Percentiles rank a stretch among this genome's conserved stretches.
phyloP scores from a whole-genome alignment of 2,113 vertebrate species.

The Ameiurus melas region DNA sequence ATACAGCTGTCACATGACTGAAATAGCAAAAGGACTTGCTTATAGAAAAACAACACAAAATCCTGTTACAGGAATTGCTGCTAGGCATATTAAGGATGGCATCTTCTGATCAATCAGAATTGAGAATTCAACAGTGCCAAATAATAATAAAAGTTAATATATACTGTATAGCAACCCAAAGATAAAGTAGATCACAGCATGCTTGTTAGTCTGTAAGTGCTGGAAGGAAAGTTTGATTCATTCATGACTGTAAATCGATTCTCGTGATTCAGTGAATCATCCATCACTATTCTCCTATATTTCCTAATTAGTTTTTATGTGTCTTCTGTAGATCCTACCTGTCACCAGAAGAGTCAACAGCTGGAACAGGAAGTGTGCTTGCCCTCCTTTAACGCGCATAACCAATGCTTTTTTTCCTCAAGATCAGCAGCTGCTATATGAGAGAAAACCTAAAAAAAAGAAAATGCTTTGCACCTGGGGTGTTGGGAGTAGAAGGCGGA shows the following conservation, averaged over 20 bases:
- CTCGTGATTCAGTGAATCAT: not conserved
- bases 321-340: not conserved
- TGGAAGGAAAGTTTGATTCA: not conserved
- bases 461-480: conserved; percentile 40
- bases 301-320: not conserved
- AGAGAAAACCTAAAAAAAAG: conserved; percentile 21
- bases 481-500: conserved; percentile 5
- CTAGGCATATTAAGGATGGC: not conserved
- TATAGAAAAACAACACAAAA: not conserved
- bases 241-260: not conserved
- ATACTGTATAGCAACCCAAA: not conserved
- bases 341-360: conserved; percentile 17
- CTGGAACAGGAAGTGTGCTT: conserved; percentile 2
- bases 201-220: not conserved
- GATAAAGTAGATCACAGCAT: not conserved
- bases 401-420: not conserved
- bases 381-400: not conserved
- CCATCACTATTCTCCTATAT: not conserved
- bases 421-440: conserved; percentile 6
- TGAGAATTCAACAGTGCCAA: not conserved
- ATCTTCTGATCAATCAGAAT: not conserved
- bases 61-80: not conserved
- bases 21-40: not conserved
- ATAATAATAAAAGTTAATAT: no score
- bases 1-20: not conserved